Conservation (phyloP, 2,113 vertebrate genomes). For the Laticauda laticaudata region DNA sequence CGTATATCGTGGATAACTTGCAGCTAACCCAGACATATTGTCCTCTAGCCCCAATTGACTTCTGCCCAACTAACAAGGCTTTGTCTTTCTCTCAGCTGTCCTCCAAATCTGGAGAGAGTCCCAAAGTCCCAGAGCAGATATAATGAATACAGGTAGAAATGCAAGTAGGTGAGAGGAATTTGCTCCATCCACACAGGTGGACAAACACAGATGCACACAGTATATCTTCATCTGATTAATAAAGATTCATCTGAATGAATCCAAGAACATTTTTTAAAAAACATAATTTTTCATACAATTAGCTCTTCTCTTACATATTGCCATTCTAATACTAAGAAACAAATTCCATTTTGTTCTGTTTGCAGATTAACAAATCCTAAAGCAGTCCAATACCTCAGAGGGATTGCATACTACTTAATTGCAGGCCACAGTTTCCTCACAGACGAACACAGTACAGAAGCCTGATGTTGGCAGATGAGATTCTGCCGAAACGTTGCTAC, state of each 20-base stretch:
- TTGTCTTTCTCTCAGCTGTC: too few relatives aligned
- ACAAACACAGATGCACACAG: not conserved
- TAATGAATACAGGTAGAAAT: too few relatives aligned
- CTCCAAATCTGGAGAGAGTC: too few relatives aligned
- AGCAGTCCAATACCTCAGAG: not conserved
- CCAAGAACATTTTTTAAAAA: not conserved
- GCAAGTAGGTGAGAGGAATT: not conserved
- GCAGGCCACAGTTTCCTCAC: not conserved
- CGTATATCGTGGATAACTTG: too few relatives aligned
- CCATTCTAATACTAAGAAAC: constrained; percentile 28
- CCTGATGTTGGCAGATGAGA: too few relatives aligned
- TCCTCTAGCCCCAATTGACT: too few relatives aligned
- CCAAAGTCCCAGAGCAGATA: too few relatives aligned
- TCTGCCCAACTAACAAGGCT: too few relatives aligned
- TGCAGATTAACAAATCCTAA: constrained; percentile 46
- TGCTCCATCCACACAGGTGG: not conserved
- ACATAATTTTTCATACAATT: constrained; percentile 1
- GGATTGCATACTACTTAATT: constrained; percentile 10
- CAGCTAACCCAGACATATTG: too few relatives aligned
- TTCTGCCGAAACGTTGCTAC: too few relatives aligned
- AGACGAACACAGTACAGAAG: too few relatives aligned
- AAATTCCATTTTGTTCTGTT: constrained; percentile 39
- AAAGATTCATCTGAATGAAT: not conserved
- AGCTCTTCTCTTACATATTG: not conserved
- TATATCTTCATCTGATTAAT: not conserved